phyloP scores from a whole-genome alignment of 2,797 vertebrate species.

The Eulemur rubriventer region DNA sequence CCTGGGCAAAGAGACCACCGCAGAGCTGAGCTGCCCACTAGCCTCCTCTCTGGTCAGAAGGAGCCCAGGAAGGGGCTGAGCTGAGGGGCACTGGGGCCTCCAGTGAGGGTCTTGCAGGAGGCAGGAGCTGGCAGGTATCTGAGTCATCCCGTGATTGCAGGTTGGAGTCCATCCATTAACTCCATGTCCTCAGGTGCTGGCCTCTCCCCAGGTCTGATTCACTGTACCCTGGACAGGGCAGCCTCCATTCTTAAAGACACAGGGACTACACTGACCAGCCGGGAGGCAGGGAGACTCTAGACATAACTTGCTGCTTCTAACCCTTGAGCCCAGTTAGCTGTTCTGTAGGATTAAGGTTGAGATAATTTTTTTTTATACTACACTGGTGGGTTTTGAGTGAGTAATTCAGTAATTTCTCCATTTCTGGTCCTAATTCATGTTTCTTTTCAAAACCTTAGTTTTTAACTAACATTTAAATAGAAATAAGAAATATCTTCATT shows the following conservation, averaged over 20 bases:
- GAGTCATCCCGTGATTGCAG: not conserved
- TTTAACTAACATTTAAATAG: not conserved
- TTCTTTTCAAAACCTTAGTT: constrained; percentile 13
- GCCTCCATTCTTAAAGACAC: not conserved
- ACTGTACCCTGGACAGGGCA: not conserved
- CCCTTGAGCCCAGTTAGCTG: not conserved
- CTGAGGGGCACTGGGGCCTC: not conserved
- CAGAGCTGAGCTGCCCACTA: not conserved
- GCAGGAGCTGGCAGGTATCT: not conserved
- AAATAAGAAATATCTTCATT: constrained; percentile 21
- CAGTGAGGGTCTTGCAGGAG: not conserved
- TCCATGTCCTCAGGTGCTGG: not conserved
- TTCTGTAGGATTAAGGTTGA: not conserved
- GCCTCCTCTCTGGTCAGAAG: not conserved
- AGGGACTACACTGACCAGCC: not conserved
- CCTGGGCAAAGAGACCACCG: not conserved
- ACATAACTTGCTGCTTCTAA: not conserved
- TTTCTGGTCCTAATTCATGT: not conserved
- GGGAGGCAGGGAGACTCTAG: not conserved
- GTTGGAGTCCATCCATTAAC: not conserved
- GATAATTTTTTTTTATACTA: not conserved
- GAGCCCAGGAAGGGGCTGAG: not conserved
- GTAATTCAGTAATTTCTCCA: not conserved
- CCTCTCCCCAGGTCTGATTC: not conserved
- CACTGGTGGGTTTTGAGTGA: not conserved